Evolutionary conservation across 2,797 vertebrate genomes (phyloP).

Genomic region (Loris lydekkerianus): DNA sequence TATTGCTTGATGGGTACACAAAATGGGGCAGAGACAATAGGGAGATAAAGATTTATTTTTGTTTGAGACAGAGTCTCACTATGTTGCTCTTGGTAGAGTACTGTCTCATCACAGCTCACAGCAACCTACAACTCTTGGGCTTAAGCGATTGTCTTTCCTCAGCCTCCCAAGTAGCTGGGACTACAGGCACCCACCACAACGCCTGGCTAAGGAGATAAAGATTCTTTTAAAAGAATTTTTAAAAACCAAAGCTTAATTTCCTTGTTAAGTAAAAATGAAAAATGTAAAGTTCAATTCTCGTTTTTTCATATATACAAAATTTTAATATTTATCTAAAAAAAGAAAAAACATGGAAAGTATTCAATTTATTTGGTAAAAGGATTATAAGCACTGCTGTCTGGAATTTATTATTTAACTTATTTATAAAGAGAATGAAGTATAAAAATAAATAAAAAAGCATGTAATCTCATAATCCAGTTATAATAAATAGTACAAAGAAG

Average conservation of each 20-base stretch:
- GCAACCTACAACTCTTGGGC: no score
- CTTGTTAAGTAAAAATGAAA: constrained; percentile 32
- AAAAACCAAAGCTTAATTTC: not conserved
- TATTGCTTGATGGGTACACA: not conserved
- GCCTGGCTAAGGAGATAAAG: not conserved
- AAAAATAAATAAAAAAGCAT: not conserved
- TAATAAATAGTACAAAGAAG: not conserved
- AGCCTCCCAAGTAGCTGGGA: no score
- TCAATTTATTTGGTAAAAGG: not conserved
- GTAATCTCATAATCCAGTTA: not conserved
- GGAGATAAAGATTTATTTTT: not conserved
- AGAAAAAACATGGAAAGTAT: not conserved
- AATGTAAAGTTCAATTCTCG: not conserved
- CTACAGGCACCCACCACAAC: no score
- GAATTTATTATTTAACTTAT: constrained; percentile 41
- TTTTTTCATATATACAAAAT: not conserved
- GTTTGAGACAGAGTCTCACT: no score
- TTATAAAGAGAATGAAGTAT: not conserved
- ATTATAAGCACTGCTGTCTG: not conserved
- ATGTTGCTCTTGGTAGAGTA: no score
- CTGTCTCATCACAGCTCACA: no score
- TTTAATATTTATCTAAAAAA: constrained; percentile 34
- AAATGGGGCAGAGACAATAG: not conserved
- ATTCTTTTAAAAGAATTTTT: not conserved
- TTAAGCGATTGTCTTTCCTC: no score